Conservation (phyloP, 30 jellyfish, hydroid and myxozoan genomes). For the Aurelia coerulea region DNA sequence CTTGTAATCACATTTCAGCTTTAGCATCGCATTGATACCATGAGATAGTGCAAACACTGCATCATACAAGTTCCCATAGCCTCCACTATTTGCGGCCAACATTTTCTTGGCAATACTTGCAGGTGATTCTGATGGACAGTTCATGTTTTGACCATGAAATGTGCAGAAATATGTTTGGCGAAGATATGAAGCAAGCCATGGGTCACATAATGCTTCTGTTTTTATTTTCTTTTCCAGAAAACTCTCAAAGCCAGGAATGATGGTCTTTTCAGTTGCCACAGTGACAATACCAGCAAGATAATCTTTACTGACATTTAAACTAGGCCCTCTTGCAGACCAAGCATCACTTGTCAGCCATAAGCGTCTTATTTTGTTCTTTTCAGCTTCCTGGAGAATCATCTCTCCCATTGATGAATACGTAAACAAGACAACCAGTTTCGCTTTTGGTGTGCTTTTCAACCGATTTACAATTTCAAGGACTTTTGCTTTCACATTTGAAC, state of each 20-base stretch:
- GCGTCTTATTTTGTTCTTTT: conserved; percentile 53
- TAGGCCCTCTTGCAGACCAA: conserved; percentile 78
- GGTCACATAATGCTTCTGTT: conserved; percentile 62
- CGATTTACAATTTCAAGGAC: conserved; percentile 58
- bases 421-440: conserved; percentile 77
- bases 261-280: conserved; percentile 64
- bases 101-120: conserved; percentile 33
- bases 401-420: conserved; percentile 79
- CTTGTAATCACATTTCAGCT: conserved; percentile 41
- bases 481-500: conserved; percentile 41
- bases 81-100: conserved; percentile 65
- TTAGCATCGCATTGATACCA: conserved; percentile 47
- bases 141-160: neutral
- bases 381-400: conserved; percentile 79
- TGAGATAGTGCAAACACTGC: conserved; percentile 80
- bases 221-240: conserved; percentile 46
- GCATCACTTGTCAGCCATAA: conserved; percentile 97
- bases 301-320: conserved; percentile 39
- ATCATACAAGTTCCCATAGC: conserved; percentile 64
- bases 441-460: conserved; percentile 55
- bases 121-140: conserved; percentile 58
- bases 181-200: conserved; percentile 77
- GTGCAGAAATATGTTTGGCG: conserved; percentile 51
- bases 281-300: conserved; percentile 76
- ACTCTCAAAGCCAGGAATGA: conserved; percentile 51